phyloP scores from a whole-genome alignment of 2,113 vertebrate species.

The Pterocles burchelli region DNA sequence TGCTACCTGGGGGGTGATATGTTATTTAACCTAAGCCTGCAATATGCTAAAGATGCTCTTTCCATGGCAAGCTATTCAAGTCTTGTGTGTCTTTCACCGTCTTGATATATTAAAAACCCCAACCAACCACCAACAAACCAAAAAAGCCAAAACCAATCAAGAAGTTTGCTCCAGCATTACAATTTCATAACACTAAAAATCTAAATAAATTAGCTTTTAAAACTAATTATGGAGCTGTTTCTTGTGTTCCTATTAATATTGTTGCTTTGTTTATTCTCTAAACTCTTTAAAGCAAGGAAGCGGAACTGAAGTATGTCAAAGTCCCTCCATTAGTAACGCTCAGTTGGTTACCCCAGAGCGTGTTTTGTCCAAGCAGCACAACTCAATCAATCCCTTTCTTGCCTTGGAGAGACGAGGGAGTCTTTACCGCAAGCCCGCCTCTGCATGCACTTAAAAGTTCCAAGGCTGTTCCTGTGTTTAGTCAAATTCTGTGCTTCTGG shows the following conservation, averaged over 20 bases:
- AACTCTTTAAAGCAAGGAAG: neutral
- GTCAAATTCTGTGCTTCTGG: neutral
- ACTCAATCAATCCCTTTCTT: neutral
- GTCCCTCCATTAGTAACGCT: neutral
- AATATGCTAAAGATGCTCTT: neutral
- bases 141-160: neutral
- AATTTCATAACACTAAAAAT: neutral
- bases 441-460: neutral
- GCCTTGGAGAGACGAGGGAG: neutral
- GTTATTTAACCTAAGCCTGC: neutral
- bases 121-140: neutral
- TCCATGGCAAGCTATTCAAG: neutral
- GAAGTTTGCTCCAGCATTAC: neutral
- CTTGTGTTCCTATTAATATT: neutral
- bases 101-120: neutral
- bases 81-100: neutral
- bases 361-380: neutral
- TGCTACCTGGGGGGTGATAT: neutral
- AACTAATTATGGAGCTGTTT: neutral
- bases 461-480: neutral
- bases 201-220: neutral
- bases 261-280: conserved; percentile 6
- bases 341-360: neutral
- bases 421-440: neutral
- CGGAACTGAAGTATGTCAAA: neutral